phyloP scores from a whole-genome alignment of 1,140 invertebrate species.

The Drosophila aff. region DNA sequence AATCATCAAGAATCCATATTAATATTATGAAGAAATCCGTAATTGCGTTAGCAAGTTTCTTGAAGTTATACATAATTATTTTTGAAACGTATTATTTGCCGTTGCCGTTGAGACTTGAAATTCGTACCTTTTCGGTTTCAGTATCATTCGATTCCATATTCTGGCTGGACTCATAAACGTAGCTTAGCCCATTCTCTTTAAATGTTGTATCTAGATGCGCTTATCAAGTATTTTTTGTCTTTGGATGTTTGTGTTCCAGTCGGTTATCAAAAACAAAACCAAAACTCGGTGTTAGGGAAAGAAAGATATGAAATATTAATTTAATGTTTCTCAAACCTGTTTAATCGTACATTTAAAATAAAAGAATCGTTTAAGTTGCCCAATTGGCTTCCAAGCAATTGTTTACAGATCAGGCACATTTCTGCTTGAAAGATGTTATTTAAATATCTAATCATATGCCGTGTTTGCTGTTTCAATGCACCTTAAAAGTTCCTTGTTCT shows the following conservation, averaged over 20 bases:
- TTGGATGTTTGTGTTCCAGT: conserved; percentile 21
- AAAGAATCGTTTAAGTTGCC: neutral
- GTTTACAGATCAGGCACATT: neutral
- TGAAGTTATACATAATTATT: conserved; percentile 10
- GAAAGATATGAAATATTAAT: neutral
- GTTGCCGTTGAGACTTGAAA: conserved; percentile 12
- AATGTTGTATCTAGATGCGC: conserved; percentile 29
- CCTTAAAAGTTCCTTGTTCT: neutral
- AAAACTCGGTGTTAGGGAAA: neutral
- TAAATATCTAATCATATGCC: neutral
- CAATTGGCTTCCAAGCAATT: neutral
- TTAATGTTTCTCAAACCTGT: neutral
- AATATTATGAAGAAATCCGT: conserved; percentile 10
- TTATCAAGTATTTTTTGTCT: conserved; percentile 15
- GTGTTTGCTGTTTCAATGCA: conserved; percentile 2
- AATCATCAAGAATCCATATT: conserved; percentile 29
- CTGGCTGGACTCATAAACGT: conserved; percentile 21
- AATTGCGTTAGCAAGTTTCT: conserved; percentile 27
- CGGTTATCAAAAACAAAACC: neutral
- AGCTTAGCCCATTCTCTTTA: conserved; percentile 18
- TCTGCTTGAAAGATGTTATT: neutral
- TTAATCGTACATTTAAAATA: neutral
- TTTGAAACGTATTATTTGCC: conserved; percentile 30
- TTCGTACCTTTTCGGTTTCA: conserved; percentile 10
- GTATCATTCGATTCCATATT: neutral